Percentiles rank a stretch among this genome's conserved stretches.
phyloP scores from a whole-genome alignment of 2,113 vertebrate genomes.

The Epinephelus moara region DNA sequence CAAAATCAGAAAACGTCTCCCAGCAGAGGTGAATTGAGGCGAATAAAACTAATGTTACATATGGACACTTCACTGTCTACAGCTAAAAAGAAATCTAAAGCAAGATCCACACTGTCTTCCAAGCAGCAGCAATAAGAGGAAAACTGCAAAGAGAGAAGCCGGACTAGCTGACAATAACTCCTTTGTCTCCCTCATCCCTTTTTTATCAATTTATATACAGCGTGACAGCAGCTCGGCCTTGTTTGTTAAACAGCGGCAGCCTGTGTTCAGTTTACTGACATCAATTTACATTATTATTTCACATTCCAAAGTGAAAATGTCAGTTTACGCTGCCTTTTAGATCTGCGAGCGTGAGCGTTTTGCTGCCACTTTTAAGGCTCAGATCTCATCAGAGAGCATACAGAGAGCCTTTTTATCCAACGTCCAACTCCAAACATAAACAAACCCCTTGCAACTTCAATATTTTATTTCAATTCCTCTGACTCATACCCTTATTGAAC shows the following conservation, averaged over 20 bases:
- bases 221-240: conserved; percentile 41
- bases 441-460: background rate
- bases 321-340: conserved; percentile 17
- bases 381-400: conserved; percentile 28
- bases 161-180: conserved; percentile 4
- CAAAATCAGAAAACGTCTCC: background rate
- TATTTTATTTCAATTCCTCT: background rate
- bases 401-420: background rate
- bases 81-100: background rate
- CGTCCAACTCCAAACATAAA: conserved; percentile 15
- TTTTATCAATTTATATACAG: conserved; percentile 8
- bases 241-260: conserved; percentile 28
- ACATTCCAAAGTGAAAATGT: conserved; percentile 26
- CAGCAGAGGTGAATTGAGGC: background rate
- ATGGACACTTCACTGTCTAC: background rate
- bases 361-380: conserved; percentile 25
- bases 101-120: background rate
- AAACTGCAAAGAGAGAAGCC: background rate
- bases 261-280: conserved; percentile 32
- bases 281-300: conserved; percentile 43
- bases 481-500: background rate
- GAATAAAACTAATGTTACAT: background rate
- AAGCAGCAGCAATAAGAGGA: background rate
- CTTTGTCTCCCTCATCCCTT: background rate
- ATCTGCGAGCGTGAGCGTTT: conserved; percentile 5